Percentiles rank a stretch among this genome's conserved stretches.
Conservation (phyloP, 2,113 vertebrate species). For the Bettongia penicillata region DNA sequence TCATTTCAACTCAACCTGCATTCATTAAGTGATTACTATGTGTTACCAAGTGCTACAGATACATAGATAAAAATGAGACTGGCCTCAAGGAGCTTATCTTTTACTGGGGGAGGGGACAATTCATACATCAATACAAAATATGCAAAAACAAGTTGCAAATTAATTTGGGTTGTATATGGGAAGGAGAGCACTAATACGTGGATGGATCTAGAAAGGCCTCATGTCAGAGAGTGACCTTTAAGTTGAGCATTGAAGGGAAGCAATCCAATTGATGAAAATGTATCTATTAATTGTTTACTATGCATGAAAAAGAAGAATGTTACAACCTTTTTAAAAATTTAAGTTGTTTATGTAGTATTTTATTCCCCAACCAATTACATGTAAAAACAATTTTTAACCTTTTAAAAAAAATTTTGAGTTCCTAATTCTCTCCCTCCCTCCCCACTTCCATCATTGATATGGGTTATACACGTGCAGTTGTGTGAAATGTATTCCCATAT, state of each 20-base stretch:
- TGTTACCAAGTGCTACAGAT: not conserved
- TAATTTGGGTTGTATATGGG: not conserved
- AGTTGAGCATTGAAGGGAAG: not conserved
- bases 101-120: not conserved
- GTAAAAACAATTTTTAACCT: too few species aligned
- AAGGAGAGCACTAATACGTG: not conserved
- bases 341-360: too few species aligned
- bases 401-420: too few species aligned
- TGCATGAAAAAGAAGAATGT: too few species aligned
- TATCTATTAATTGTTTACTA: too few species aligned
- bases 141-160: not conserved
- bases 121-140: not conserved
- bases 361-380: too few species aligned
- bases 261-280: not conserved
- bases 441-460: too few species aligned
- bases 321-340: too few species aligned
- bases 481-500: too few species aligned
- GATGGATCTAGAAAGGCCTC: not conserved
- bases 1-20: not conserved
- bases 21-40: not conserved
- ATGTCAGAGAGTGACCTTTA: not conserved
- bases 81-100: not conserved
- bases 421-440: too few species aligned
- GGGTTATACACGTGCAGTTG: too few species aligned
- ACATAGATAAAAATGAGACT: not conserved